phyloP scores from a whole-genome alignment of 2,113 vertebrate genomes.

The Oostethus manadensis region DNA sequence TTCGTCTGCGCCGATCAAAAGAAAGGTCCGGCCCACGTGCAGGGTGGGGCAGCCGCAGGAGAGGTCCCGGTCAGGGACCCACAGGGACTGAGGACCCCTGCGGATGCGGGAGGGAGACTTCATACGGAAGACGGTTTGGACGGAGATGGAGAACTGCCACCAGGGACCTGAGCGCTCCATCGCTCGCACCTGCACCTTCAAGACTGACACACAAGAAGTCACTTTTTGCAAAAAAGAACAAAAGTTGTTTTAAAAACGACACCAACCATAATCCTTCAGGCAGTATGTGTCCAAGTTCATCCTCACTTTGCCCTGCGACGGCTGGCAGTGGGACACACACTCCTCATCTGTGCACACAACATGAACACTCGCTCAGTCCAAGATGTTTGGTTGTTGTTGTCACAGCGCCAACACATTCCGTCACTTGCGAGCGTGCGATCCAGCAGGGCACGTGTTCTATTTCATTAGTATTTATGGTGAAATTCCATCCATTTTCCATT shows the following conservation, averaged over 20 bases:
- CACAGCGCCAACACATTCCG: conserved; percentile 19
- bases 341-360: conserved; percentile 70
- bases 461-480: too few relatives aligned
- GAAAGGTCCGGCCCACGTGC: conserved; percentile 72
- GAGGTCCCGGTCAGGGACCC: conserved; percentile 81
- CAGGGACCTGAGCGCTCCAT: conserved; percentile 74
- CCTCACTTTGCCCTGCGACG: conserved; percentile 74
- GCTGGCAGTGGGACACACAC: conserved; percentile 80
- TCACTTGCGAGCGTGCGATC: too few relatives aligned
- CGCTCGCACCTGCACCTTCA: conserved; percentile 77
- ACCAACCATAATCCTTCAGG: conserved; percentile 81
- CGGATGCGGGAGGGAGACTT: conserved; percentile 63
- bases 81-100: conserved; percentile 74
- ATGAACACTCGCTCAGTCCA: conserved; percentile 56
- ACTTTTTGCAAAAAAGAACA: background rate
- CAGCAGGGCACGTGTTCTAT: too few relatives aligned
- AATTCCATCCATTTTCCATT: too few relatives aligned
- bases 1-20: conserved; percentile 71
- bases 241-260: background rate
- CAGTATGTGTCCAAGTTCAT: conserved; percentile 86
- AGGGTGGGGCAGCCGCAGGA: conserved; percentile 79
- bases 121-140: conserved; percentile 76
- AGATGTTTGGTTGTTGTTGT: conserved; percentile 65
- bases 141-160: conserved; percentile 79
- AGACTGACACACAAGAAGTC: conserved; percentile 58